These are phyloP conservation scores for Hydrochoerus hydrochaeris DNA, from an alignment of 2,113 vertebrate genomes.

Conservation along the genomic window DNA sequence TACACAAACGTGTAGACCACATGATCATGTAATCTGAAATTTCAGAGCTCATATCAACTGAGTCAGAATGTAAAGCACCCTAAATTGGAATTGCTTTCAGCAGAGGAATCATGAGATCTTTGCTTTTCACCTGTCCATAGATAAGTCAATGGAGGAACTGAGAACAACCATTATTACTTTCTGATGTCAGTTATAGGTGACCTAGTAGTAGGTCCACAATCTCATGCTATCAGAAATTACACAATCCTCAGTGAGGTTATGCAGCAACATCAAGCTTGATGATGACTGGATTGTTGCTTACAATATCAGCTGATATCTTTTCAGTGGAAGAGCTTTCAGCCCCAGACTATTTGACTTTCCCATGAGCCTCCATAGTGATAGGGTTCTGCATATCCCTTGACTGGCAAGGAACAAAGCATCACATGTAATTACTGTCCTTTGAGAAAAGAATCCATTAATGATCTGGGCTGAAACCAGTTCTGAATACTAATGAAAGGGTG, in stretches of 20 bases:
- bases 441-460: conserved; percentile 84
- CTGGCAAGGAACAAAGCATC: conserved; percentile 77
- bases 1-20: neutral
- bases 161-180: neutral
- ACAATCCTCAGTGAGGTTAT: neutral
- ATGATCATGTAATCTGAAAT: neutral
- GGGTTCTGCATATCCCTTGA: conserved; percentile 67
- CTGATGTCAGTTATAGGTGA: neutral
- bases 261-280: neutral
- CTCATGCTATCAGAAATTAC: neutral
- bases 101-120: neutral
- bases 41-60: conserved; percentile 19
- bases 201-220: neutral
- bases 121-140: neutral
- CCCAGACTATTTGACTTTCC: conserved; percentile 57
- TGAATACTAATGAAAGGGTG: conserved; percentile 86
- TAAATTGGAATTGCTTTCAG: conserved; percentile 5
- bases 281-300: conserved; percentile 26
- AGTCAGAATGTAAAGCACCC: neutral
- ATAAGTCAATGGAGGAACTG: neutral
- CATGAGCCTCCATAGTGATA: conserved; percentile 53
- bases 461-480: conserved; percentile 81
- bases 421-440: conserved; percentile 78
- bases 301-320: conserved; percentile 1
- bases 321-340: conserved; percentile 46